Percentiles rank a stretch among this genome's conserved stretches.
These are phyloP conservation scores for Gopherus flavomarginatus DNA, from an alignment of 2,113 vertebrate genomes.

Conservation along the genomic window DNA sequence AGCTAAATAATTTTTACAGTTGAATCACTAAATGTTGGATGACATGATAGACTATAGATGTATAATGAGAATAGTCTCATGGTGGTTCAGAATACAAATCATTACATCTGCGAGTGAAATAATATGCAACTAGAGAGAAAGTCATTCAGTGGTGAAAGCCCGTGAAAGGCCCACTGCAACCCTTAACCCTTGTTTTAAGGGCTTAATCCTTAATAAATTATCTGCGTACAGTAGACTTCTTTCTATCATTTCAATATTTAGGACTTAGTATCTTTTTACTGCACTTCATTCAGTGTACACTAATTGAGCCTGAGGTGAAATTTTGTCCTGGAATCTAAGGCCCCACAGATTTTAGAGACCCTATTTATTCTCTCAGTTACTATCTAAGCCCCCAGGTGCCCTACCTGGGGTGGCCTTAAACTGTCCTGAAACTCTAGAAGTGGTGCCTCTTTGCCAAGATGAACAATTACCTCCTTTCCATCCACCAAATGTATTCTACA, in stretches of 20 bases:
- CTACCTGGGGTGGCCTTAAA: neutral
- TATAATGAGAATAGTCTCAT: neutral
- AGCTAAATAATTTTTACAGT: neutral
- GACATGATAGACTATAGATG: neutral
- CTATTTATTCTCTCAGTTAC: neutral
- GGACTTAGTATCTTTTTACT: neutral
- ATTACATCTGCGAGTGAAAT: neutral
- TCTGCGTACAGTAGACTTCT: neutral
- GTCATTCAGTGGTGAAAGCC: neutral
- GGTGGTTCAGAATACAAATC: no score
- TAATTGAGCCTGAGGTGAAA: neutral
- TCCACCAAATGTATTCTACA: neutral
- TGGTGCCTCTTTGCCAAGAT: neutral
- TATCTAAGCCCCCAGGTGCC: neutral
- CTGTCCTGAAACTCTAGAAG: neutral
- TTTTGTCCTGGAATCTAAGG: neutral
- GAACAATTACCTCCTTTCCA: neutral
- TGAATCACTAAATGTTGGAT: neutral
- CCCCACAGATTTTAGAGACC: rapidly evolving
- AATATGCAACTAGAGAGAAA: neutral
- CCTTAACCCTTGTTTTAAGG: no score
- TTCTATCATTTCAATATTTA: neutral
- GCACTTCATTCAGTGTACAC: neutral
- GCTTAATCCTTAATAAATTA: neutral
- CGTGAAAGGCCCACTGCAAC: neutral